Evolutionary conservation across 2,888 invertebrate species (phyloP).

Genomic region (Embidobia sp.): DNA sequence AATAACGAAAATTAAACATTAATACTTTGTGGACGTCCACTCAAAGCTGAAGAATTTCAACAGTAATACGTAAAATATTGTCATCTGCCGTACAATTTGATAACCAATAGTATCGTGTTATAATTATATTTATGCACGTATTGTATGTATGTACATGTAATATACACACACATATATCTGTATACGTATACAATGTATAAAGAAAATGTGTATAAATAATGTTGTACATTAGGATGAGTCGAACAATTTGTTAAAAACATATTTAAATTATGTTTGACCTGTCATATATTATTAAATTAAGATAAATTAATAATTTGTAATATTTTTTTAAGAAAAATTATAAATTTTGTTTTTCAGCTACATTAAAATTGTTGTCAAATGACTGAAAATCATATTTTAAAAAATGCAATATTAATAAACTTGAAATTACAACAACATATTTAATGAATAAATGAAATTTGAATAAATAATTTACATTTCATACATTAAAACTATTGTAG

Average conservation of each 20-base stretch:
- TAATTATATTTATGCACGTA: conserved; percentile 67
- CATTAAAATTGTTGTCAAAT: no score
- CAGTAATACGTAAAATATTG: conserved; percentile 70
- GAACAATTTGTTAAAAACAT: no score
- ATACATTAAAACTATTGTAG: conserved; percentile 77
- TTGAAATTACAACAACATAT: no score
- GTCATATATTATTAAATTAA: no score
- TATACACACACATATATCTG: conserved; percentile 59
- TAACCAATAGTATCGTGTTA: conserved; percentile 71
- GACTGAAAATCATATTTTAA: no score
- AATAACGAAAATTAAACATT: conserved; percentile 75
- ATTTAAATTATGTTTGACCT: no score
- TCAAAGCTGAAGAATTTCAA: conserved; percentile 72
- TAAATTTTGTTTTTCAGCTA: conserved; percentile 55
- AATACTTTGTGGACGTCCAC: conserved; percentile 74
- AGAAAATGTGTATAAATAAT: conserved; percentile 74
- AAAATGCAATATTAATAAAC: no score
- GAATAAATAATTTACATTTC: no score
- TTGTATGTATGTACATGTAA: conserved; percentile 62
- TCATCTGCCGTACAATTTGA: conserved; percentile 69
- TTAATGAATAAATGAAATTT: no score
- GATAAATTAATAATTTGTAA: no score
- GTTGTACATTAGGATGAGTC: conserved; percentile 38
- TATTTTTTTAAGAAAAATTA: no score
- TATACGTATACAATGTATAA: conserved; percentile 71